These are phyloP conservation scores for Camponotus fellah DNA, from an alignment of 2,888 invertebrate species.

Conservation along the genomic window DNA sequence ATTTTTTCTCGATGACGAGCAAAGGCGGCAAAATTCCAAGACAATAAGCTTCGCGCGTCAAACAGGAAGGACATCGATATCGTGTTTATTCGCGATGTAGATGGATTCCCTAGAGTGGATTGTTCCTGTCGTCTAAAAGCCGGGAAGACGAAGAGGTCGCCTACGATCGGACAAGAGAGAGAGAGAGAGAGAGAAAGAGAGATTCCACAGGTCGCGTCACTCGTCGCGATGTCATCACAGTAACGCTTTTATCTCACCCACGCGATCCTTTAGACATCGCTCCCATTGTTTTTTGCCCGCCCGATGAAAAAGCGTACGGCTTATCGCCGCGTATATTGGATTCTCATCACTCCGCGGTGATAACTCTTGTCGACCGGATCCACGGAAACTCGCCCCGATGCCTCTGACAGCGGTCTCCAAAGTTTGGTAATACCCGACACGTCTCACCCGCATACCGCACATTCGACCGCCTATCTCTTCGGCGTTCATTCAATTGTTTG, in stretches of 20 bases:
- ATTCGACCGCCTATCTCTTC: constrained; percentile 44
- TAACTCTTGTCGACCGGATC: constrained; percentile 44
- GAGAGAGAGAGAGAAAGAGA: constrained; percentile 34
- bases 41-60: constrained; percentile 49
- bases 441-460: constrained; percentile 48
- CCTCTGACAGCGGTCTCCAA: constrained; percentile 50
- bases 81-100: constrained; percentile 51
- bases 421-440: constrained; percentile 51
- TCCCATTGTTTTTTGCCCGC: constrained; percentile 42
- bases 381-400: constrained; percentile 40
- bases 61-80: constrained; percentile 44
- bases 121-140: constrained; percentile 31
- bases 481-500: constrained; percentile 49
- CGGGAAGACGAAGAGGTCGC: constrained; percentile 45
- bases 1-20: constrained; percentile 14
- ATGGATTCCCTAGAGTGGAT: constrained; percentile 34
- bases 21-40: constrained; percentile 31
- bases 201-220: constrained; percentile 55
- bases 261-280: constrained; percentile 18
- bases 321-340: constrained; percentile 51
- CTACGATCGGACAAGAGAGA: constrained; percentile 34
- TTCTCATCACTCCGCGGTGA: constrained; percentile 49
- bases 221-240: constrained; percentile 42
- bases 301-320: constrained; percentile 24
- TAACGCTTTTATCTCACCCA: constrained; percentile 57